Evolutionary conservation across 2,888 invertebrate species (phyloP).

Genomic region (Sturmia bella): DNA sequence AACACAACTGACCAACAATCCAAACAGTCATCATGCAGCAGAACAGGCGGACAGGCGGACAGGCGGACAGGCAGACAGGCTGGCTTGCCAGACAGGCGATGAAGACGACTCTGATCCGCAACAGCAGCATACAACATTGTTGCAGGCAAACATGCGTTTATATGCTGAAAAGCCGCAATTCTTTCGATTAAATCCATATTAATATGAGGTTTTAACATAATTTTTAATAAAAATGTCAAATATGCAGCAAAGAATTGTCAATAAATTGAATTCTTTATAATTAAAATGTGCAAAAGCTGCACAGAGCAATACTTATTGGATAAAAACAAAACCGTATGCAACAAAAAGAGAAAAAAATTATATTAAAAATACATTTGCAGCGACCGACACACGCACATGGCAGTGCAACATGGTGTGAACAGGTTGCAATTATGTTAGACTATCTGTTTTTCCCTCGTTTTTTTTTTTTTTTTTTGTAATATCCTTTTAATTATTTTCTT

Average conservation of each 20-base stretch:
- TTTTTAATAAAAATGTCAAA: conserved; percentile 70
- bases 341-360: conserved; percentile 7
- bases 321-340: neutral
- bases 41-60: conserved; percentile 20
- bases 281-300: conserved; percentile 62
- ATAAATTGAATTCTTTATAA: conserved; percentile 70
- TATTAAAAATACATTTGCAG: conserved; percentile 30
- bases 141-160: conserved; percentile 67
- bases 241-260: conserved; percentile 67
- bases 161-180: conserved; percentile 68
- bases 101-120: conserved; percentile 19
- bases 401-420: conserved; percentile 5
- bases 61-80: neutral
- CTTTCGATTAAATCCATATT: conserved; percentile 69
- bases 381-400: neutral
- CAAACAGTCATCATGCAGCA: conserved; percentile 25
- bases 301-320: conserved; percentile 29
- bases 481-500: conserved; percentile 17
- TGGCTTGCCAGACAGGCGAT: neutral
- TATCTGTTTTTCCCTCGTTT: neutral
- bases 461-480: neutral
- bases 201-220: conserved; percentile 69
- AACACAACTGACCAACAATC: conserved; percentile 5
- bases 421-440: conserved; percentile 35
- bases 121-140: conserved; percentile 68